These are phyloP conservation scores for Eumaeus atala DNA, from an alignment of 1,140 invertebrate genomes.

Conservation along the genomic window DNA sequence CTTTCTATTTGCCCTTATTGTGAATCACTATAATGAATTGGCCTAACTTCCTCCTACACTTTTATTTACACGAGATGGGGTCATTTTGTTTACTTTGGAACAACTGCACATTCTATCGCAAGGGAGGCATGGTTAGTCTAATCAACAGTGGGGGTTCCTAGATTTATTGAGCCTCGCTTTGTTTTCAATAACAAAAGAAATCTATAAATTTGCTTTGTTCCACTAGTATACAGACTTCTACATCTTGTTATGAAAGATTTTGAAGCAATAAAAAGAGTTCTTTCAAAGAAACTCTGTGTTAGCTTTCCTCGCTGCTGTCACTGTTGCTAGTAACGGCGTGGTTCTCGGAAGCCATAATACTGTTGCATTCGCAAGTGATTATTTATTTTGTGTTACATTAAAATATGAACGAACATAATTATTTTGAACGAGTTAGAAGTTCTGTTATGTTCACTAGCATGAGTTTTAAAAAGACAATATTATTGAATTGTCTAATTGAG, in stretches of 20 bases:
- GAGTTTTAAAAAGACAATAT: too few relatives aligned
- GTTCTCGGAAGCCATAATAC: constrained; percentile 57
- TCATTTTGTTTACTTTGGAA: constrained; percentile 55
- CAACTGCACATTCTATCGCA: constrained; percentile 42
- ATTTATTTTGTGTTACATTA: constrained; percentile 47
- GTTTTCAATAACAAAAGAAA: constrained; percentile 24
- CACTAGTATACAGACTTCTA: constrained; percentile 21
- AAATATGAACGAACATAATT: constrained; percentile 37
- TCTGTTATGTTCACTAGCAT: too few relatives aligned
- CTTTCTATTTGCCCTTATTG: constrained; percentile 55
- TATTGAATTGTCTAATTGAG: too few relatives aligned
- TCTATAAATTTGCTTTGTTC: constrained; percentile 28
- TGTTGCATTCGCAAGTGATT: constrained; percentile 47
- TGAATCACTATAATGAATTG: constrained; percentile 62
- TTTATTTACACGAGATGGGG: constrained; percentile 51
- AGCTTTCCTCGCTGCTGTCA: constrained; percentile 52
- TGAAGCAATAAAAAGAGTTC: constrained; percentile 52
- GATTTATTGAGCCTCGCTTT: constrained; percentile 41
- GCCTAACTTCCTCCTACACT: constrained; percentile 50
- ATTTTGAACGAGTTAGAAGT: constrained; percentile 26
- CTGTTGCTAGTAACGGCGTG: constrained; percentile 55
- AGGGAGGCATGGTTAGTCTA: constrained; percentile 46
- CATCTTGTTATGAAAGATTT: constrained; percentile 49
- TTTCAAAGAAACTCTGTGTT: constrained; percentile 45
- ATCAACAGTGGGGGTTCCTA: constrained; percentile 55